These are phyloP conservation scores for Phorcus lineatus DNA, from an alignment of 2,888 invertebrate genomes.

Conservation along the genomic window DNA sequence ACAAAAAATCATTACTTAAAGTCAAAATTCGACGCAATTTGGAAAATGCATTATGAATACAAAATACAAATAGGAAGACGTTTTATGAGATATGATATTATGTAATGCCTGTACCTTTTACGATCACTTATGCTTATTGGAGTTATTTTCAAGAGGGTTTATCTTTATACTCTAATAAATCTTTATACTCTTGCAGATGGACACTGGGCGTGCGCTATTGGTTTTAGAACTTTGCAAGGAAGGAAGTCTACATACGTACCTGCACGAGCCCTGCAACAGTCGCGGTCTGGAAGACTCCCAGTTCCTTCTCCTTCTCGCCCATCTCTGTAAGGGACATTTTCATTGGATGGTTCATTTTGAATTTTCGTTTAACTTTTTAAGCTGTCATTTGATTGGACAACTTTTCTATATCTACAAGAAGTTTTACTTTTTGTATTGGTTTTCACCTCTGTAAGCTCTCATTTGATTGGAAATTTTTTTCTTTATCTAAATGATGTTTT, in stretches of 20 bases:
- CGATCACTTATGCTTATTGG: too few species aligned
- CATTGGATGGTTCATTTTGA: conserved; percentile 80
- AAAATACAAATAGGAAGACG: too few species aligned
- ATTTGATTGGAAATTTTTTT: too few species aligned
- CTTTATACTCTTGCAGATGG: conserved; percentile 5
- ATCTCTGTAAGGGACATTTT: conserved; percentile 78
- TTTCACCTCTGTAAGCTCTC: conserved; percentile 82
- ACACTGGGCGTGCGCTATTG: conserved; percentile 80
- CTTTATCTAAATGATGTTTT: too few species aligned
- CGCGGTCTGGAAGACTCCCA: conserved; percentile 92
- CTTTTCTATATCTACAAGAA: too few species aligned
- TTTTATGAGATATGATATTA: too few species aligned
- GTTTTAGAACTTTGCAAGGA: conserved; percentile 94
- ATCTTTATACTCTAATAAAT: not conserved
- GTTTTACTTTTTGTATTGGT: conserved; percentile 86
- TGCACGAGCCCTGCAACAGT: conserved; percentile 95
- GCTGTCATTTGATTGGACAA: conserved; percentile 3
- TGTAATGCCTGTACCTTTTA: too few species aligned
- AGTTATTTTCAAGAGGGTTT: too few species aligned
- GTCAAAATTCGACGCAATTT: too few species aligned
- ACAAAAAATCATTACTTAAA: too few species aligned
- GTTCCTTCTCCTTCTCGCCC: conserved; percentile 89
- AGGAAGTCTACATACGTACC: conserved; percentile 88
- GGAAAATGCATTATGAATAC: too few species aligned
- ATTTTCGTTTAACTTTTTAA: conserved; percentile 86